Base-by-base conservation (phyloP, 2,888 invertebrate species). In the Sarcophaga rosellei region DNA sequence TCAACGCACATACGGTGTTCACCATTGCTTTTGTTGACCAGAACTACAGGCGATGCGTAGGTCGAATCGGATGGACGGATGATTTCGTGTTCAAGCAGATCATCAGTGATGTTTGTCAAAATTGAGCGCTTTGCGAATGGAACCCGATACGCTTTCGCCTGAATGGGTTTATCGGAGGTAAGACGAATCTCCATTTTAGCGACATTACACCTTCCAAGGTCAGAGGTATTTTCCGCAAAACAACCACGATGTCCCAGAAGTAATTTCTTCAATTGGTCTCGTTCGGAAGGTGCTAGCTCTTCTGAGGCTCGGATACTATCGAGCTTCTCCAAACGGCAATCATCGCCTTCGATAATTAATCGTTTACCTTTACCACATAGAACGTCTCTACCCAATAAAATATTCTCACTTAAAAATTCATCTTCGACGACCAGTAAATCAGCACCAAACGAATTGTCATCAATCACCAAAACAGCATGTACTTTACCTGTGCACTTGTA, bases 1-100 rank as follows among this genome's bases (percentile, higher is more conserved):
- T 85, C 85, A 1, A 86, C 80, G 70, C 83, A 85, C 44, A 83
- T 70, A 61, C 85, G 73, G 44, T 83, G 78, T 75, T 86, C 81
- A 5, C 81, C 85, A 59, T 87, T 85, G 17, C 77, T 80, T 23
- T 87, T 88, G 11, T 81, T 75, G 17, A 82, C 80, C 23, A 81
- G 45, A 8, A 86, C 86, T 17, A 86, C 82, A 25, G 78, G 69
- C 15, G 82, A 84, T 25, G 25, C 25, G 25, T 25, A 4, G 23
- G 25, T 25, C 25, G 25, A 25, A 25, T 25, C 25, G 25, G 25
- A 23, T 23, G 23, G 23, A 23, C 23, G 23, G 23, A 25, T 25
- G 4, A 25, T 25, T 25, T 25, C 25, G 25, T 25, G 4, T 25
- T 25, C 25, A 25, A 25, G 25, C 25, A 25, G 4, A 25, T 25